Evolutionary conservation across 2,888 invertebrate genomes (phyloP), one percentile per base, ranked within the genome.

Genomic region (Keiferia lycopersicella): DNA sequence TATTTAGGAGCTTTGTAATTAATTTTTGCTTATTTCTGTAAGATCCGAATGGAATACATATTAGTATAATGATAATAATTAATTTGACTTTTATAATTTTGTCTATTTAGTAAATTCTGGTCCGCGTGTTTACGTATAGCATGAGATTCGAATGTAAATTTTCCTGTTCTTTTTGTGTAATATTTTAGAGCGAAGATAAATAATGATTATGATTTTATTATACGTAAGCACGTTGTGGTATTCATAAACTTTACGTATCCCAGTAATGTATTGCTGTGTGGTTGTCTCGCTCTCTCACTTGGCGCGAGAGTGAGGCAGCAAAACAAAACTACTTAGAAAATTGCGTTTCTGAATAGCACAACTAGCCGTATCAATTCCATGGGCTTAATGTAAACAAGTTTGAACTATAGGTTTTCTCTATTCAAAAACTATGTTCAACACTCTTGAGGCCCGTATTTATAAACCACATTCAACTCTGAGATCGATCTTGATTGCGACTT

Each of bases 321-420:
- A 56, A 22, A 22, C 2, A 6, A 22, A 22, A 22, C 51, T 14
- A 22, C 26, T 26, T 53, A 53, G 26, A 26, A n/a, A 50, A 2
- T 16, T 50, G 50, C 7, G 61, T 61, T 61, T 61, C 34, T 61
- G 61, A 61, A 61, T 61, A 61, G 53, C 62, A 79, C 74, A 68
- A 65, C 66, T 66, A 65, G 66, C 66, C 73, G 69, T 50, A 70
- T 70, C 70, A 73, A 75, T 75, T 69, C 67, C 73, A 69, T 78
- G 66, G 86, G 83, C 82, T 81, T 80, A 88, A 84, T 88, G 87
- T 87, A 87, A 88, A 88, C 87, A 88, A 88, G n/a, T n/a, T n/a
- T n/a, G n/a, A n/a, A n/a, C n/a, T n/a, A n/a, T n/a, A n/a, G 65
- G 57, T n/a, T 58, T 57, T 58, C 38, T 57, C 41, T 39, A 26